Conservation (phyloP, 1,140 invertebrate species). For the Scaptomyza montana region DNA sequence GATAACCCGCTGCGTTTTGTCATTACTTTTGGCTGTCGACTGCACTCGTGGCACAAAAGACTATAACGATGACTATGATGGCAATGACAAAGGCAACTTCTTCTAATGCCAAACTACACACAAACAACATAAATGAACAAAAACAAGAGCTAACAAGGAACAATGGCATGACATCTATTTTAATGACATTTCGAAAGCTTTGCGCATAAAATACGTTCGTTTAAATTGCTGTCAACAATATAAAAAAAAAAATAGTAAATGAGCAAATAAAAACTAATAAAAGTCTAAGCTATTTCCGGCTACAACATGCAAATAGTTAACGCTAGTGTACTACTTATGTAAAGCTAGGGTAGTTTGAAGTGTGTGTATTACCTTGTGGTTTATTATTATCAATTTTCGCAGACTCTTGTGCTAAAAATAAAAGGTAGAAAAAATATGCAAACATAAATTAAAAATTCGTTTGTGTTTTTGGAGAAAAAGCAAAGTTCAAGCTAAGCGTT, state of each 20-base stretch:
- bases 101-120: slow-evolving; percentile 25
- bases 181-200: slow-evolving; percentile 75
- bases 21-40: slow-evolving; percentile 76
- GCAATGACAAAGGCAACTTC: slow-evolving; percentile 32
- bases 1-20: slow-evolving; percentile 78
- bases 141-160: slow-evolving; percentile 7
- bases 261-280: slow-evolving; percentile 54
- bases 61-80: slow-evolving; percentile 25
- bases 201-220: slow-evolving; percentile 73
- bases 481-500: slow-evolving; percentile 17
- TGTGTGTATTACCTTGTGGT: slow-evolving; percentile 75
- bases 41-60: slow-evolving; percentile 50
- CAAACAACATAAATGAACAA: slow-evolving; percentile 7
- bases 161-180: slow-evolving; percentile 63
- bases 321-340: neutral
- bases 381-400: slow-evolving; percentile 83
- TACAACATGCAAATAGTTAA: slow-evolving; percentile 25
- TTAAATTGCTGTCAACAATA: slow-evolving; percentile 63
- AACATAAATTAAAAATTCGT: slow-evolving; percentile 35
- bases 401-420: slow-evolving; percentile 83
- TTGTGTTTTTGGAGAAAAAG: slow-evolving; percentile 8
- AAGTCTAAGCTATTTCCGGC: slow-evolving; percentile 58
- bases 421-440: slow-evolving; percentile 63
- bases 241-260: slow-evolving; percentile 1
- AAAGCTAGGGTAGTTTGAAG: slow-evolving; percentile 1